Base-by-base conservation (phyloP, 2,113 vertebrate species). In the Colinus virginianus region DNA sequence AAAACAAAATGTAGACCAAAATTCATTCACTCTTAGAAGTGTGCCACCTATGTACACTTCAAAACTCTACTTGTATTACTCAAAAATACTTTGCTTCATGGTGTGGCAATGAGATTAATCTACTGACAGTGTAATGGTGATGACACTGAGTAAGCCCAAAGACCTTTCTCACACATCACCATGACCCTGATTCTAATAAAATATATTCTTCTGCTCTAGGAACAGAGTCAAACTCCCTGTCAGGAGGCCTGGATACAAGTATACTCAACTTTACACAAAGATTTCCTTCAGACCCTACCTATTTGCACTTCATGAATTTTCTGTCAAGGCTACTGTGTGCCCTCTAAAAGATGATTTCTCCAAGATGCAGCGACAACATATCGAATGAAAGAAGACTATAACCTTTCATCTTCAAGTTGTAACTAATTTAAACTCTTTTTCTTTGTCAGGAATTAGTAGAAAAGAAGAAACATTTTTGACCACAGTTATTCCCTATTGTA, bases 301-400 rank as follows among this genome's bases (percentile, higher is more conserved):
- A 1, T 81, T 46, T 43, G 5, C 36, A 32, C 18, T 46, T 68
- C 4, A 51, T 16, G 14, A 10, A 71, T 69, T 85, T 85, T 94
- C 53, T 83, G 22, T 34, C 49, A 63, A 3, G n/a, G 8, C 71
- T 82, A 68, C 48, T 61, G 28, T 34, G 13, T 7, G 9, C 3
- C 21, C 23, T 30, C 42, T 49, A 69, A 45, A 34, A 43, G 12
- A 49, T 63, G 51, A 30, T 71, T 90, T 84, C 61, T n/a, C 43
- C 43, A 71, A 49, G 28, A 26, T 63, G 8, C 2, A 55, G 6
- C 17, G 21, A 34, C 0, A 5, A 7, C 30, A 17, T 32, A 28
- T 42, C 16, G 75, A 78, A 78, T 51, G 18, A 79, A 26, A 22
- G 49, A 22, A 19, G 49, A 85, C n/a, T 74, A 36, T n/a, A 62